phyloP scores from a whole-genome alignment of 1,140 invertebrate genomes.

The Leptopilina boulardi region DNA sequence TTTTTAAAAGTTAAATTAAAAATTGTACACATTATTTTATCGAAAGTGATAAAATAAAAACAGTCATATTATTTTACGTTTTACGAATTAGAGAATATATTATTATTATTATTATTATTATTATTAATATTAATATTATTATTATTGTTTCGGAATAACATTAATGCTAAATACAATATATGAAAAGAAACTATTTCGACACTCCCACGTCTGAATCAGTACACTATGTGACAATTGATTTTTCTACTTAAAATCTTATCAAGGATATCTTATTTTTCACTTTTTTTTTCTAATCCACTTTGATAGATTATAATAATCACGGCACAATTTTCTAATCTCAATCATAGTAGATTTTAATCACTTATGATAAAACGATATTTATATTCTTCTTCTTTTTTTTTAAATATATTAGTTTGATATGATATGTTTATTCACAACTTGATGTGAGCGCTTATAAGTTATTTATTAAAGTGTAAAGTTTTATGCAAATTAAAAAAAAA shows the following conservation, averaged over 20 bases:
- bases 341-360: slow-evolving; percentile 45
- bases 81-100: too few species aligned
- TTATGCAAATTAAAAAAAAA: slow-evolving; percentile 55
- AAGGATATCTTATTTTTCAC: background rate
- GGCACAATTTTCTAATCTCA: slow-evolving; percentile 41
- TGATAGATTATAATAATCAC: background rate
- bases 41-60: too few species aligned
- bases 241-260: slow-evolving; percentile 1
- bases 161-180: background rate
- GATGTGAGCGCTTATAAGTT: slow-evolving; percentile 75
- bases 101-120: too few species aligned
- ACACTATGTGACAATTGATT: slow-evolving; percentile 5
- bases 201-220: background rate
- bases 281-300: background rate
- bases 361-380: slow-evolving; percentile 42
- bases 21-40: too few species aligned
- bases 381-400: slow-evolving; percentile 70
- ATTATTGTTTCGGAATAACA: background rate
- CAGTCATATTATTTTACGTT: too few species aligned
- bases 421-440: slow-evolving; percentile 77
- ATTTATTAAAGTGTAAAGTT: slow-evolving; percentile 62
- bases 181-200: slow-evolving; percentile 8
- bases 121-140: background rate
- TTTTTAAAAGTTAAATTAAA: too few species aligned
- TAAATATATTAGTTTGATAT: slow-evolving; percentile 74